These are phyloP conservation scores for Caenorhabditis imperialis DNA, from an alignment of 2,888 invertebrate genomes.

Conservation along the genomic window DNA sequence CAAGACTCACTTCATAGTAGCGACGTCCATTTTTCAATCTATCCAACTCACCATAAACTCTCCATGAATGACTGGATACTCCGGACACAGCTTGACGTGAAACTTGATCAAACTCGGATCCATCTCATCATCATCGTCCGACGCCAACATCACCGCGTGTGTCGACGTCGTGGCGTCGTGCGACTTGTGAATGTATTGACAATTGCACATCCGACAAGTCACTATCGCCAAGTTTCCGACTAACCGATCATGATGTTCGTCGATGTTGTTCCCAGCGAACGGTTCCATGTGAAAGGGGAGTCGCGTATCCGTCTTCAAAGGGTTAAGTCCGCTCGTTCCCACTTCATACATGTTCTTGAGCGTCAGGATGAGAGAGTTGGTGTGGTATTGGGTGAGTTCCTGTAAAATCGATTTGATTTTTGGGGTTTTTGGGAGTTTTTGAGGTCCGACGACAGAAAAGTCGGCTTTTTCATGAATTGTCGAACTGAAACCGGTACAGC, in stretches of 20 bases:
- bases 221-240: conserved; percentile 8
- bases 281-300: conserved; percentile 35
- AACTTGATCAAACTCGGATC: conserved; percentile 15
- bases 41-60: conserved; percentile 21
- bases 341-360: conserved; percentile 35
- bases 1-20: background rate
- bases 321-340: conserved; percentile 14
- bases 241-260: conserved; percentile 4
- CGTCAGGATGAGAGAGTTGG: conserved; percentile 13
- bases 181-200: conserved; percentile 11
- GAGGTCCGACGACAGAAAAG: too few species aligned
- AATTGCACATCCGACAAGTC: conserved; percentile 39
- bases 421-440: too few species aligned
- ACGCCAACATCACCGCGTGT: background rate
- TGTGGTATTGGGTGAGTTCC: conserved; percentile 21
- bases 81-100: conserved; percentile 27
- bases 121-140: conserved; percentile 12
- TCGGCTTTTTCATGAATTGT: too few species aligned
- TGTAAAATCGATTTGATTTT: conserved; percentile 2
- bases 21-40: too few species aligned
- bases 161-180: background rate
- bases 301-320: background rate
- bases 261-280: conserved; percentile 12
- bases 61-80: conserved; percentile 7
- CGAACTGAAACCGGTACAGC: too few species aligned